These are phyloP conservation scores for Drosophila monieri DNA, from an alignment of 2,888 invertebrate species.

Conservation along the genomic window DNA sequence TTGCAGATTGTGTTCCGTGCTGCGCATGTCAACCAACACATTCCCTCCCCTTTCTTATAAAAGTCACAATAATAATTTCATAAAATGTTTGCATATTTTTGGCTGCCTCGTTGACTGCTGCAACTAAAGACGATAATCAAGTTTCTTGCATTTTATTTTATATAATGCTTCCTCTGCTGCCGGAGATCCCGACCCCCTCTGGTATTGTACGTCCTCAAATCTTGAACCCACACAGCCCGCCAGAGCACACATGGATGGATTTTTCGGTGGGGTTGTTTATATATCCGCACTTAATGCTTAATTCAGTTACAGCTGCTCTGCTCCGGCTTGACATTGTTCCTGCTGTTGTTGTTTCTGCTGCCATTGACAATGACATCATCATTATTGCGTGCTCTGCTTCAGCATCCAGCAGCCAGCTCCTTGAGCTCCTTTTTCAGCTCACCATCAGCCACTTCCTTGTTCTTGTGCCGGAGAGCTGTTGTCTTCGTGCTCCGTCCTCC, in stretches of 20 bases:
- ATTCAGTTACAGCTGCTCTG: slow-evolving; percentile 78
- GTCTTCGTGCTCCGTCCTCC: slow-evolving; percentile 22
- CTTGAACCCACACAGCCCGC: slow-evolving; percentile 21
- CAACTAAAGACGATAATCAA: slow-evolving; percentile 24
- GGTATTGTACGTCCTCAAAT: neutral
- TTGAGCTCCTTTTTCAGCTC: slow-evolving; percentile 1
- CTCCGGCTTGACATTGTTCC: slow-evolving; percentile 41
- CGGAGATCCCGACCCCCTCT: slow-evolving; percentile 15
- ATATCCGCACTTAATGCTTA: slow-evolving; percentile 80
- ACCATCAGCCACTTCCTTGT: slow-evolving; percentile 43
- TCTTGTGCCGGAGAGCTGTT: slow-evolving; percentile 20
- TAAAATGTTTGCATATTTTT: slow-evolving; percentile 73
- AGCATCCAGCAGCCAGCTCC: slow-evolving; percentile 21
- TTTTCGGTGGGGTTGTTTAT: slow-evolving; percentile 78
- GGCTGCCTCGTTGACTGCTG: slow-evolving; percentile 18
- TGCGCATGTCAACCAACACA: slow-evolving; percentile 79
- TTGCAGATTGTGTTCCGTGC: slow-evolving; percentile 36
- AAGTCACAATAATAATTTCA: slow-evolving; percentile 76
- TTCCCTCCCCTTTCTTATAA: slow-evolving; percentile 56
- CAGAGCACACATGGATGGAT: slow-evolving; percentile 47
- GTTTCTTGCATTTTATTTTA: slow-evolving; percentile 77
- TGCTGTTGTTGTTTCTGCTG: slow-evolving; percentile 51
- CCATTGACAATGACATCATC: slow-evolving; percentile 83
- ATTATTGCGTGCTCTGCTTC: slow-evolving; percentile 75
- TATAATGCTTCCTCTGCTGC: slow-evolving; percentile 78